A percentile compares a stretch with the other conserved stretches of the same genome.
phyloP scores from a whole-genome alignment of 2,888 invertebrate species.

The Sycophila texana region DNA sequence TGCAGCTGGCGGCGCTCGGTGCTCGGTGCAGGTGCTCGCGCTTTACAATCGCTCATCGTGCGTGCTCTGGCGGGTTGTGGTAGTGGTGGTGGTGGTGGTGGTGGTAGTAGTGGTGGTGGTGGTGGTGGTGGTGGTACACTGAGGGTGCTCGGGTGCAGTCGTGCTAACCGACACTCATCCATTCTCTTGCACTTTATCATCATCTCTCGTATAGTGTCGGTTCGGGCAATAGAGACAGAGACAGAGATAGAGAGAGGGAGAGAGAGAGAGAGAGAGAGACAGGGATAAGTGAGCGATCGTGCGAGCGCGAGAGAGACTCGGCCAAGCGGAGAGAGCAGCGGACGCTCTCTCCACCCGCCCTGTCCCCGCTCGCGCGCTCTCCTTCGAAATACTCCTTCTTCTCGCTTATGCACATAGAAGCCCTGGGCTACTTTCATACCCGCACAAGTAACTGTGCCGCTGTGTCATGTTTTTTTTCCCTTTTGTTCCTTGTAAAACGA shows the following conservation, averaged over 20 bases:
- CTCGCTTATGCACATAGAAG: not conserved
- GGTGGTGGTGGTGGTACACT: conserved; percentile 18
- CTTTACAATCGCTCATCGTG: too few relatives aligned
- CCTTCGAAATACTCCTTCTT: not conserved
- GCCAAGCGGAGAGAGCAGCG: not conserved
- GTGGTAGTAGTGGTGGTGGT: not conserved
- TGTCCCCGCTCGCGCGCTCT: not conserved
- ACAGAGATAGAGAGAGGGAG: conserved; percentile 16
- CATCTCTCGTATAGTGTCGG: not conserved
- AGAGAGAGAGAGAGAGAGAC: not conserved
- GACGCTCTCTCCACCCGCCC: not conserved
- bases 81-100: conserved; percentile 8
- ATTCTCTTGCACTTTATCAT: not conserved
- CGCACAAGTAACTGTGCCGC: not conserved
- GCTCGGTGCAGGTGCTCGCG: conserved; percentile 6
- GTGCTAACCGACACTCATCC: conserved; percentile 28
- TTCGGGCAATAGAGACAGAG: not conserved
- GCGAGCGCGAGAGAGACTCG: conserved; percentile 11
- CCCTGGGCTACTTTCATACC: not conserved
- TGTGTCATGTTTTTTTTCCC: not conserved
- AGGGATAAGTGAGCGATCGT: not conserved
- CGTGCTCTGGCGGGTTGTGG: conserved; percentile 1
- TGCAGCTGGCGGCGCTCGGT: conserved; percentile 14
- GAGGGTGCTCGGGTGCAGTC: conserved; percentile 25
- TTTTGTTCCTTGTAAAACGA: conserved; percentile 47